Evolutionary conservation across 2,888 invertebrate genomes (phyloP).

Genomic region (Pollenia amentaria): DNA sequence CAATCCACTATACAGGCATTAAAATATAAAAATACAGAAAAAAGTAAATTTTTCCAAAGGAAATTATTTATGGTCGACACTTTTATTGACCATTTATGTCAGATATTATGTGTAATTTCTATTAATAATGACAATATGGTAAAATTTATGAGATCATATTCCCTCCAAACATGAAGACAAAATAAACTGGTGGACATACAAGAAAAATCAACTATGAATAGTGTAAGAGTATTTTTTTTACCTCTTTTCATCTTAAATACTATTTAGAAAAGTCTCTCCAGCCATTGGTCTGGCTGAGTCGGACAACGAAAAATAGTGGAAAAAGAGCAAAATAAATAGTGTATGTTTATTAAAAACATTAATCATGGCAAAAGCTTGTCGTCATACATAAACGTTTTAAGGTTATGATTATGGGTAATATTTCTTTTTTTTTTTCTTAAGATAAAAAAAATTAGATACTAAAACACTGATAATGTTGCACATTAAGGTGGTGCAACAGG

Average conservation of each 20-base stretch:
- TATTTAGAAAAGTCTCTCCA: background rate
- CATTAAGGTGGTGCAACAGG: conserved; percentile 37
- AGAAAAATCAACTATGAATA: background rate
- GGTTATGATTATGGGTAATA: conserved; percentile 61
- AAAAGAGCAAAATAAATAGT: conserved; percentile 34
- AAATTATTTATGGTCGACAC: conserved; percentile 75
- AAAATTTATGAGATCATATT: conserved; percentile 72
- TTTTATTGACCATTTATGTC: conserved; percentile 78
- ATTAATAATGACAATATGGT: conserved; percentile 76
- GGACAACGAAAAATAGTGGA: conserved; percentile 3
- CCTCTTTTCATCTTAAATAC: background rate
- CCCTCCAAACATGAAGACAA: conserved; percentile 38
- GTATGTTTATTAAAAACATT: conserved; percentile 55
- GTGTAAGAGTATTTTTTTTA: conserved; percentile 3
- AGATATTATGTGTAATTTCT: conserved; percentile 75
- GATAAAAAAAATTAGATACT: conserved; percentile 14
- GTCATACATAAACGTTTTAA: conserved; percentile 61
- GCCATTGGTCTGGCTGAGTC: conserved; percentile 1
- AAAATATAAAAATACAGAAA: conserved; percentile 7
- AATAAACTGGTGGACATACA: conserved; percentile 32
- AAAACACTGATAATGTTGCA: background rate
- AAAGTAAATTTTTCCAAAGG: conserved; percentile 32
- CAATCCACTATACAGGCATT: conserved; percentile 10
- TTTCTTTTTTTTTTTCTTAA: conserved; percentile 1
- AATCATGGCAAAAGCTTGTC: conserved; percentile 53